Conservation (phyloP, 2,797 vertebrate species). For the Mastacembelus armatus region DNA sequence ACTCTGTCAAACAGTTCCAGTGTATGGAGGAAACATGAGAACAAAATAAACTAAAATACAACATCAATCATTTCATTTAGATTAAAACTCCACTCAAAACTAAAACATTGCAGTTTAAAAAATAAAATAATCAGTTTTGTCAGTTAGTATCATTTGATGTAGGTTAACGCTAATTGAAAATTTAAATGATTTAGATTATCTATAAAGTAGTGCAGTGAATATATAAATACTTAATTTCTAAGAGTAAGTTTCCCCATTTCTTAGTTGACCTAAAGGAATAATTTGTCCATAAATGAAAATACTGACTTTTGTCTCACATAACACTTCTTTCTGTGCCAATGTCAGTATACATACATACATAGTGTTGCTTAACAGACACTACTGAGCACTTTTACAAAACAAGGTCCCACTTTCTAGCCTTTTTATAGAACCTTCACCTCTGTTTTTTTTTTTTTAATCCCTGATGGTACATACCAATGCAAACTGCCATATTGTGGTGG, state of each 20-base stretch:
- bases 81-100: not conserved
- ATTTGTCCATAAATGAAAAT: not conserved
- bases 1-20: not conserved
- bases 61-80: not conserved
- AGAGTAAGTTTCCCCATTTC: not conserved
- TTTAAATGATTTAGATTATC: not conserved
- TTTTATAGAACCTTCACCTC: too few species aligned
- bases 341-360: too few species aligned
- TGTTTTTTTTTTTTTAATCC: too few species aligned
- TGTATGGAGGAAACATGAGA: not conserved
- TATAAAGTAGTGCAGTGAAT: constrained; percentile 31
- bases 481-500: too few species aligned
- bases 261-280: not conserved
- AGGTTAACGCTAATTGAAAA: constrained; percentile 5
- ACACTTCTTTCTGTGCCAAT: not conserved
- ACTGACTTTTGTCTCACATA: not conserved
- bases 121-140: constrained; percentile 6
- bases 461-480: too few species aligned
- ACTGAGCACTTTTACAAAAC: too few species aligned
- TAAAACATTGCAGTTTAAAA: not conserved
- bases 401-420: too few species aligned
- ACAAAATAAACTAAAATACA: not conserved
- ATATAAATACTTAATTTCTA: constrained; percentile 26
- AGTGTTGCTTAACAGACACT: too few species aligned
- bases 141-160: constrained; percentile 3